Conservation (phyloP, 2,113 vertebrate species). For the Macaca nemestrina region DNA sequence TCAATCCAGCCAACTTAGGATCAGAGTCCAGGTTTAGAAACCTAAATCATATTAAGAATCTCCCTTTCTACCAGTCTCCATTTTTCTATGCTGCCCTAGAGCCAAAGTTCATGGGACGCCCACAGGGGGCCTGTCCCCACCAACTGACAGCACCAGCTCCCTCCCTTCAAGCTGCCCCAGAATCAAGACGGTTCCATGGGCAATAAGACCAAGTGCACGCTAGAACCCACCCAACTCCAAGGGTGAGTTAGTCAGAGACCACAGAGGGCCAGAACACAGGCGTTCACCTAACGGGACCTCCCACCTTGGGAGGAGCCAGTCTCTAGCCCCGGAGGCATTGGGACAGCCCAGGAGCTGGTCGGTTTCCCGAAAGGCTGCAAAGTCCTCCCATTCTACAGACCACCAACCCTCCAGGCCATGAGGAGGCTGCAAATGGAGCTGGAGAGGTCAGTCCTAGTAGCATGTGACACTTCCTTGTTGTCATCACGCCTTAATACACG, state of each 20-base stretch:
- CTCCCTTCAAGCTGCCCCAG: background rate
- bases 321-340: background rate
- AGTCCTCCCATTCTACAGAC: background rate
- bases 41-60: background rate
- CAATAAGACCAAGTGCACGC: background rate
- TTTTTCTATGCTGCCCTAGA: background rate
- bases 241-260: background rate
- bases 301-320: conserved; percentile 30
- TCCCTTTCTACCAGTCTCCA: background rate
- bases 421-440: background rate
- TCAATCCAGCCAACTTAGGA: background rate
- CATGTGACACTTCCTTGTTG: background rate
- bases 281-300: conserved; percentile 30
- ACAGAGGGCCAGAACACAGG: background rate
- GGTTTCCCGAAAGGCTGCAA: background rate
- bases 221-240: background rate
- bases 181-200: background rate
- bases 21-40: background rate
- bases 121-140: background rate
- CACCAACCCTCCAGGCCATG: background rate
- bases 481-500: background rate
- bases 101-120: background rate
- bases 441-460: background rate
- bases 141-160: background rate
- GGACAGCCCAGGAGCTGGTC: background rate